Evolutionary conservation across 2,797 vertebrate genomes (phyloP).

Genomic region (Crenuchus spilurus): DNA sequence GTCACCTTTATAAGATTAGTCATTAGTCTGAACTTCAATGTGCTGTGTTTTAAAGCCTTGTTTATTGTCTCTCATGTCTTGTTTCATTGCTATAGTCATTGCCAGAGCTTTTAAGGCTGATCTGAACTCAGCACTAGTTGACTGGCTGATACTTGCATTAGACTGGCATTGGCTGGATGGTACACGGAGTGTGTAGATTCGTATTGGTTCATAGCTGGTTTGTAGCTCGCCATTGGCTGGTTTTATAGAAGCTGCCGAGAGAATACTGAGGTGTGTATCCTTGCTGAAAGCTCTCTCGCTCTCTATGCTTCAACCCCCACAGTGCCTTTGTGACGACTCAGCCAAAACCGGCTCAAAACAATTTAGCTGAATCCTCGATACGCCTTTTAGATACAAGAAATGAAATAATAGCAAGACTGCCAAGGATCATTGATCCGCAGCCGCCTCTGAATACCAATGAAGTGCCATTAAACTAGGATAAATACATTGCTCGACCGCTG

Average conservation of each 20-base stretch:
- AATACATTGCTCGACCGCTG: slow-evolving; percentile 61
- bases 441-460: slow-evolving; percentile 74
- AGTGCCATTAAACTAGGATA: slow-evolving; percentile 61
- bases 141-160: neutral
- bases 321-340: slow-evolving; percentile 61
- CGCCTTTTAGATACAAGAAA: slow-evolving; percentile 65
- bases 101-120: neutral
- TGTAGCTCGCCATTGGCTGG: slow-evolving; percentile 30
- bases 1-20: too few species aligned
- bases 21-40: too few species aligned
- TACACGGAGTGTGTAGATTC: neutral
- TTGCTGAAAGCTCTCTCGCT: slow-evolving; percentile 19
- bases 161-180: neutral
- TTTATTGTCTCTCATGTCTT: neutral
- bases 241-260: slow-evolving; percentile 20
- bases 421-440: slow-evolving; percentile 68
- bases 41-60: neutral
- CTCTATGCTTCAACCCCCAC: slow-evolving; percentile 21
- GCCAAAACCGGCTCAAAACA: slow-evolving; percentile 63
- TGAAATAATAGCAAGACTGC: slow-evolving; percentile 69
- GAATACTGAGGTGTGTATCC: slow-evolving; percentile 12
- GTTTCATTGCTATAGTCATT: neutral
- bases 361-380: slow-evolving; percentile 66
- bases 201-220: slow-evolving; percentile 17
- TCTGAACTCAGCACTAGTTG: neutral